Evolutionary conservation across 2,113 vertebrate species (phyloP).

Genomic region (Vicugna pacos): DNA sequence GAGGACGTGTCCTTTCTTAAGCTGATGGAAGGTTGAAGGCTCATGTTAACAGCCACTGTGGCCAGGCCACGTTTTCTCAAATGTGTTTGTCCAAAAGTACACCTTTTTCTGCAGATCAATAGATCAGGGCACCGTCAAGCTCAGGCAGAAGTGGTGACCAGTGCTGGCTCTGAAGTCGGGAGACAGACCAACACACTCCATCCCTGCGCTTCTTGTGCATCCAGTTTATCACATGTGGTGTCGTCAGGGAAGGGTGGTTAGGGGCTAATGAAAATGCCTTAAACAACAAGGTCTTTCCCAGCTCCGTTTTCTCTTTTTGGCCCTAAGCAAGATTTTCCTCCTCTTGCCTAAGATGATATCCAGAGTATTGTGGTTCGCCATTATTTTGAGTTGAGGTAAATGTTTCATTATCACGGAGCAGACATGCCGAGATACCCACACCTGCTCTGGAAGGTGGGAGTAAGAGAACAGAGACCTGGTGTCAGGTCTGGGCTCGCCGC

Average conservation of each 20-base stretch:
- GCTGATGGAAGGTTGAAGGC: neutral
- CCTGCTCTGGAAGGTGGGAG: neutral
- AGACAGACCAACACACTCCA: neutral
- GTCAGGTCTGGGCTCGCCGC: neutral
- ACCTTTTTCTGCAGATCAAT: neutral
- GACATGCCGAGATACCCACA: neutral
- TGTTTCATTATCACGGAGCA: neutral
- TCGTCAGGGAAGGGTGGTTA: neutral
- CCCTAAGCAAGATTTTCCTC: neutral
- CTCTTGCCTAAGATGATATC: neutral
- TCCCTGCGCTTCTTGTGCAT: neutral
- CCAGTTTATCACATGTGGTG: neutral
- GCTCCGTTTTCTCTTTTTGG: neutral
- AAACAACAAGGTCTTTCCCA: neutral
- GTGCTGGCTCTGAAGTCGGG: neutral
- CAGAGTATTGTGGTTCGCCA: neutral
- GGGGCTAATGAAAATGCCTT: neutral
- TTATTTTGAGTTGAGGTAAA: neutral
- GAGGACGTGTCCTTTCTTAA: neutral
- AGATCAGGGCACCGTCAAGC: neutral
- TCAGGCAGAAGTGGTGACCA: neutral
- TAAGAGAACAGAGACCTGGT: neutral
- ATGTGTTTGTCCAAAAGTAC: neutral
- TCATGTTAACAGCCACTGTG: neutral
- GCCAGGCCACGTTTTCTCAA: neutral